phyloP scores from a whole-genome alignment of 2,888 invertebrate species.

The Diarsia brunnea region DNA sequence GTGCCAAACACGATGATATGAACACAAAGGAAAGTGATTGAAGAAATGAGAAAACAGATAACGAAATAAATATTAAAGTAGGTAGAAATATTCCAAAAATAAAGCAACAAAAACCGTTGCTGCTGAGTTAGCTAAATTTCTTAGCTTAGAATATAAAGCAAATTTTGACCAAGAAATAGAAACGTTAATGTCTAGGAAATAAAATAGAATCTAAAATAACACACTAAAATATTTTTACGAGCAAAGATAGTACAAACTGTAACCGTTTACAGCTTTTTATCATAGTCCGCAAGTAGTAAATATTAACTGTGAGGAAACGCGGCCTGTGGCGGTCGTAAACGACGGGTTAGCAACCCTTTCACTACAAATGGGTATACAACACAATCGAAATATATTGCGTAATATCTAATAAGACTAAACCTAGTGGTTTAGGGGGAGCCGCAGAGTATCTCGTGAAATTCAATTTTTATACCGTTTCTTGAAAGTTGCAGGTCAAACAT shows the following conservation, averaged over 20 bases:
- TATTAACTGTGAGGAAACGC: constrained; percentile 44
- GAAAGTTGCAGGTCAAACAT: too few relatives aligned
- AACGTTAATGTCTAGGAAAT: constrained; percentile 3
- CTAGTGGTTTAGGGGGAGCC: too few relatives aligned
- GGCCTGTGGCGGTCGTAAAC: constrained; percentile 53
- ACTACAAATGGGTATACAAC: constrained; percentile 40
- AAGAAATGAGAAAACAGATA: constrained; percentile 38
- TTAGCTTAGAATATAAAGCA: neutral
- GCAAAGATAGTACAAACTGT: constrained; percentile 41
- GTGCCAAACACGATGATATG: constrained; percentile 37
- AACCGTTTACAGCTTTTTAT: constrained; percentile 55
- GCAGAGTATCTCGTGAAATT: too few relatives aligned
- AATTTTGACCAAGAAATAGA: constrained; percentile 8
- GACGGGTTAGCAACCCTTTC: constrained; percentile 39
- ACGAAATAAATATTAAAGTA: constrained; percentile 20
- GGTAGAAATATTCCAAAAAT: neutral
- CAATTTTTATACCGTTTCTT: too few relatives aligned
- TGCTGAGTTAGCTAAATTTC: neutral
- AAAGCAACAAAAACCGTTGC: neutral
- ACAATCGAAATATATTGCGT: constrained; percentile 38
- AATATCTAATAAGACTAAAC: neutral
- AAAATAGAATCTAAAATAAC: constrained; percentile 14
- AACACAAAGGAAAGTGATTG: constrained; percentile 47
- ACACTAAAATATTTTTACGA: constrained; percentile 49
- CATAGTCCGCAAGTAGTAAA: constrained; percentile 56